Base-by-base conservation (phyloP, 2,888 invertebrate species). In the Tenthredo notha region DNA sequence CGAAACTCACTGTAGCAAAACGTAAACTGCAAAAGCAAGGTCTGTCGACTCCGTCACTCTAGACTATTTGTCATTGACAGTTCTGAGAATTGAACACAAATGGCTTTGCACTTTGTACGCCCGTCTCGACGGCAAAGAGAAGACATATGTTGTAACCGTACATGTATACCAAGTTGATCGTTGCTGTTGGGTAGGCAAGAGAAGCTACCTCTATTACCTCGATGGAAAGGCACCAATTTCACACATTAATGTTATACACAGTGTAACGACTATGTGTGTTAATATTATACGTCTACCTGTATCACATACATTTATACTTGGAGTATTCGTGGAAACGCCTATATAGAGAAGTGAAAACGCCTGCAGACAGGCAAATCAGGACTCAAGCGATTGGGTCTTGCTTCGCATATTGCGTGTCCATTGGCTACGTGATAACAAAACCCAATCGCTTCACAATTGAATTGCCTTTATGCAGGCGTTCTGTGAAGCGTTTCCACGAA, bases 51-150 rank as follows among this genome's bases (percentile, higher is more conserved):
- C 54, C 33, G 29, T 50, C 33, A 54, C 77, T 21, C 40, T n/a
- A n/a, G 25, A 50, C 50, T 50, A 77, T 77, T 77, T 77, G 77
- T 77, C 77, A 77, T 77, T 77, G 77, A 77, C 77, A 77, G 77
- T 12, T 77, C 54, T n/a, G 50, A 50, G 77, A 47, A 33, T 77
- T 77, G 50, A 50, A 50, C 77, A 77, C 54, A 54, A 77, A 77
- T 77, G 77, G 77, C 77, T 77, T 50, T 50, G 50, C 77, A 50
- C 77, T 77, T 77, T 77, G 77, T 77, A 33, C 33, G 47, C 25
- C 29, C n/a, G 29, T 77, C 50, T n/a, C 47, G 29, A 15, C 25
- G 10, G 43, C 33, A 29, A 77, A 50, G 77, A n/a, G 70, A 40
- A 29, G 18, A 15, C 47, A 29, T 77, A 29, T 33, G 29, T 50